A percentile compares a stretch with the other conserved stretches of the same genome.
These are phyloP conservation scores for Pedetes capensis DNA, from an alignment of 2,113 vertebrate species.

Conservation along the genomic window DNA sequence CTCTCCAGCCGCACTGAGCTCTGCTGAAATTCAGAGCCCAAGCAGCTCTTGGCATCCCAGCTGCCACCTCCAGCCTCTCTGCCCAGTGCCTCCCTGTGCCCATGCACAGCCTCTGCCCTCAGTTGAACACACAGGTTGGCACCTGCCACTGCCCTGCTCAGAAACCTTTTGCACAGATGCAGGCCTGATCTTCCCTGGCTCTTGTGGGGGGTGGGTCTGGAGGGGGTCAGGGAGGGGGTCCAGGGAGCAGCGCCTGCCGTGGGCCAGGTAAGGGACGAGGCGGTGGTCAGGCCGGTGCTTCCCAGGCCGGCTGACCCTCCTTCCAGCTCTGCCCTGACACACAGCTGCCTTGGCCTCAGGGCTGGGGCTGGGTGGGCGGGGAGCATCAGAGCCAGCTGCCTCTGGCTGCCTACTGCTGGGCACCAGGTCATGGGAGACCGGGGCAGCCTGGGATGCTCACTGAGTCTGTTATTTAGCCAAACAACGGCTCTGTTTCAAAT, in stretches of 20 bases:
- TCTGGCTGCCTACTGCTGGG: neutral
- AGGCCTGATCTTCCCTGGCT: neutral
- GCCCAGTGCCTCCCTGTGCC: neutral
- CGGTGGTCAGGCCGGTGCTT: neutral
- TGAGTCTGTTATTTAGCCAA: neutral
- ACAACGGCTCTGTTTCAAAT: slow-evolving; percentile 12
- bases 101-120: neutral
- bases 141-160: neutral
- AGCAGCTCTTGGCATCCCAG: neutral
- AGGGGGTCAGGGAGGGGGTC: neutral
- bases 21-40: neutral
- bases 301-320: neutral
- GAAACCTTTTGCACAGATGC: neutral
- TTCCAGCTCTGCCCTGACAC: neutral
- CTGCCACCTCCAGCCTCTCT: neutral
- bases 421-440: neutral
- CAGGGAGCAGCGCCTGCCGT: neutral
- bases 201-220: neutral
- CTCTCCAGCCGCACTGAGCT: neutral
- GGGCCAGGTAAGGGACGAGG: neutral
- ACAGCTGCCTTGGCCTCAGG: neutral
- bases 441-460: neutral
- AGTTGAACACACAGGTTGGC: neutral
- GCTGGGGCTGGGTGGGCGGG: neutral
- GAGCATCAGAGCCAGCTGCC: neutral